Percentiles rank a stretch among this genome's conserved stretches.
Evolutionary conservation across 2,888 invertebrate genomes (phyloP).

Genomic region (Apamea anceps): DNA sequence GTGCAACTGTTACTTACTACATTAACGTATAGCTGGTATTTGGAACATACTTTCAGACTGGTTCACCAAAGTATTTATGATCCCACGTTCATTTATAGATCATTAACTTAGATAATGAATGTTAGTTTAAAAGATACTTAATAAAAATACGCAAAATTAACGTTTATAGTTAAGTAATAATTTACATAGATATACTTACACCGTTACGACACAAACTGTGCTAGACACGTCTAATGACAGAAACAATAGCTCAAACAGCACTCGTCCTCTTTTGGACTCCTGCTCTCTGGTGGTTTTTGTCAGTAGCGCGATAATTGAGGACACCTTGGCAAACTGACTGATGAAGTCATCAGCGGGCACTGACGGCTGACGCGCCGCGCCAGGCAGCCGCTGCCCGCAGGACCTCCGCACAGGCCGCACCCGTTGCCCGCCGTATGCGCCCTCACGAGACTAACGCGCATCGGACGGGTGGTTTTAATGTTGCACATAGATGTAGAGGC

Average conservation of each 20-base stretch:
- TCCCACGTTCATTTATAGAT: not conserved
- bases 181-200: not conserved
- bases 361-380: not conserved
- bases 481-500: not conserved
- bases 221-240: not conserved
- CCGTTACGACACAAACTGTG: not conserved
- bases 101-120: not conserved
- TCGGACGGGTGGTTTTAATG: conserved; percentile 2
- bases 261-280: not conserved
- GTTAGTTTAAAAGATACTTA: not conserved
- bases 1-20: conserved; percentile 1
- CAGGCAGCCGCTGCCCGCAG: conserved; percentile 6
- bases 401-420: not conserved
- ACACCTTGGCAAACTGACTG: conserved; percentile 23
- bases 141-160: not conserved
- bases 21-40: not conserved
- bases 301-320: conserved; percentile 6
- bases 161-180: not conserved
- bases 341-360: conserved; percentile 3
- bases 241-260: too few species aligned
- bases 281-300: conserved; percentile 22
- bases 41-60: not conserved
- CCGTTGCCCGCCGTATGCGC: not conserved
- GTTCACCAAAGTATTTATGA: too few species aligned
- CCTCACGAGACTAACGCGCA: conserved; percentile 9